These are phyloP conservation scores for cattle (Bos taurus) DNA, from an alignment of 2,113 vertebrate genomes.

Conservation along the genomic window DNA sequence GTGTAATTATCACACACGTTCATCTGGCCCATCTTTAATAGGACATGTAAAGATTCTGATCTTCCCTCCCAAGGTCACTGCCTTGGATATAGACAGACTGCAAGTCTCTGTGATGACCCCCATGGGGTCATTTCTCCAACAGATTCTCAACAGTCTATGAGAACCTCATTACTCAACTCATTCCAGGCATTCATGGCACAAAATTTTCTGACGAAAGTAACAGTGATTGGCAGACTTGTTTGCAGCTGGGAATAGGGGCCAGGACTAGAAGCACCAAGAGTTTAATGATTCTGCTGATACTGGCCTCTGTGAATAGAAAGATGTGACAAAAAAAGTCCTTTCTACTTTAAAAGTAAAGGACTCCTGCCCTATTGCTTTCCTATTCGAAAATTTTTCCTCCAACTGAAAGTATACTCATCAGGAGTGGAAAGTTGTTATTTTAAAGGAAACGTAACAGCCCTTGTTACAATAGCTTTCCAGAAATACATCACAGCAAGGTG, in stretches of 20 bases:
- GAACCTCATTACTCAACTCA: background rate
- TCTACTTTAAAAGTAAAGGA: background rate
- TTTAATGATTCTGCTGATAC: background rate
- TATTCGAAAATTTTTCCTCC: background rate
- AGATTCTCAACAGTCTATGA: background rate
- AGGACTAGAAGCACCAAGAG: background rate
- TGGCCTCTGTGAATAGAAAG: background rate
- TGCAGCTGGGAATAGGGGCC: background rate
- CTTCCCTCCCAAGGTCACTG: background rate
- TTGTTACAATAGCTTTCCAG: background rate
- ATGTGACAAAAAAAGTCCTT: background rate
- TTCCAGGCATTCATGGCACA: background rate
- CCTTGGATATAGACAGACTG: background rate
- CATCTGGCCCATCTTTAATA: background rate
- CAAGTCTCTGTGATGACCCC: background rate
- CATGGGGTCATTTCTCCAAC: background rate
- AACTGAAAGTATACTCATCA: background rate
- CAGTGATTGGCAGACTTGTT: conserved; percentile 14
- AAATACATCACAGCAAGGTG: background rate
- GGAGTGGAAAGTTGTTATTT: background rate
- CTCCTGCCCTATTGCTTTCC: background rate
- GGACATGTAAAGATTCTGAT: background rate
- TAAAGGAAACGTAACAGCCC: background rate
- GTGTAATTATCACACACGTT: background rate
- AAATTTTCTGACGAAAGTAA: conserved; percentile 4